These are phyloP conservation scores for Galemys pyrenaicus DNA, from an alignment of 2,113 vertebrate species.

Conservation along the genomic window DNA sequence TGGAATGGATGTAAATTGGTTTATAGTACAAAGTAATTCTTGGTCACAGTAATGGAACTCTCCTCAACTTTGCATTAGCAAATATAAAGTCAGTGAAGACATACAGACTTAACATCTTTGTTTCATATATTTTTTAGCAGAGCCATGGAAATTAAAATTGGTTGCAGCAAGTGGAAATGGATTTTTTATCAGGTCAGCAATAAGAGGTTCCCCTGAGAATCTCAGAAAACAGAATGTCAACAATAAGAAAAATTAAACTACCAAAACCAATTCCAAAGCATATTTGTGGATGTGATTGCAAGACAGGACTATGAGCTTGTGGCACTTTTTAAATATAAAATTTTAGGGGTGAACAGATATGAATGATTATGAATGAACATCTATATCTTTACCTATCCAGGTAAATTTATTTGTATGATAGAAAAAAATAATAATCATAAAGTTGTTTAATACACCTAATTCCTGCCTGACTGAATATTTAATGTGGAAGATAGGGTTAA, in stretches of 20 bases:
- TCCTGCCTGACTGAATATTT: background rate
- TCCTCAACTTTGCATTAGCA: constrained; percentile 45
- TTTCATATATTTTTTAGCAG: constrained; percentile 25
- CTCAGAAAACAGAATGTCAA: constrained; percentile 44
- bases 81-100: constrained; percentile 38
- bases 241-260: constrained; percentile 44
- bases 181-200: constrained; percentile 36
- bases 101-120: constrained; percentile 28
- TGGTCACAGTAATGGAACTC: background rate
- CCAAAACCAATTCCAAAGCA: constrained; percentile 41
- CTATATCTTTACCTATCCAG: background rate
- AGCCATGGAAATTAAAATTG: constrained; percentile 59
- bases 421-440: background rate
- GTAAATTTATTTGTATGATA: background rate
- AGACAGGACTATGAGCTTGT: background rate
- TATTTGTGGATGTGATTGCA: background rate
- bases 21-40: constrained; percentile 16
- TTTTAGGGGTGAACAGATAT: background rate
- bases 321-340: constrained; percentile 10
- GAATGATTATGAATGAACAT: background rate
- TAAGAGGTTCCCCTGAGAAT: background rate
- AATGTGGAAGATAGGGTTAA: background rate
- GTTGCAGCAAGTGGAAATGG: constrained; percentile 38
- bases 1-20: background rate
- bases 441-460: background rate